Evolutionary conservation across 2,888 invertebrate species (phyloP), one percentile per base, ranked within the genome.

Genomic region (Morpho achilles): DNA sequence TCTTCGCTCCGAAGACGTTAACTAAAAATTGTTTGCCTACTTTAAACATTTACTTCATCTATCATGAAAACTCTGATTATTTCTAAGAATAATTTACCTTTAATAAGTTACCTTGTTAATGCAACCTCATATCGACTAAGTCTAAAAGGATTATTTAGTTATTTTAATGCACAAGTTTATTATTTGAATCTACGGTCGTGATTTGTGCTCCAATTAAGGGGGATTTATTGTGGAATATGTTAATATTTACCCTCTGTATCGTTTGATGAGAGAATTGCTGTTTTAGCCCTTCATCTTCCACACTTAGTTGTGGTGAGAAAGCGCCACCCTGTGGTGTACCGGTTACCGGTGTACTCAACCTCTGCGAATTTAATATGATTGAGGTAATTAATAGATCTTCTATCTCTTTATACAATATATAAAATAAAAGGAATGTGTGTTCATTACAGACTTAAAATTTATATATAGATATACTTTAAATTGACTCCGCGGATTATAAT

Each of bases 191-290:
- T 32, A 32, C 5, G 3, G 32, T 32, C 74, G 80, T 80, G 76
- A 32, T 32, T 32, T 44, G 42, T 44, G n/a, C 22, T 16, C 4
- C 2, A 3, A 22, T 22, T 51, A 68, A 65, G 46, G 57, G 65
- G 66, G 69, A 65, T 67, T 67, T 66, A 67, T 45, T 44, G 52
- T 44, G 32, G 32, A 32, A 32, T 32, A 32, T 32, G 32, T 32
- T 5, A 32, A 69, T 80, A 82, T 79, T 85, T 89, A 90, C 90
- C 88, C 90, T 81, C 69, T 89, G 88, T 63, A 90, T 89, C 55
- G 89, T 82, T 71, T 88, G 88, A 68, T 90, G 88, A 54, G 85
- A 84, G 71, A 90, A 82, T 74, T 90, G 90, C 74, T 90, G 90
- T 69, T 89, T 90, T 56, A 89, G 77, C 58, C 86, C 88, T 57